Base-by-base conservation (phyloP, 2,888 invertebrate species). In the Pandemis heparana region DNA sequence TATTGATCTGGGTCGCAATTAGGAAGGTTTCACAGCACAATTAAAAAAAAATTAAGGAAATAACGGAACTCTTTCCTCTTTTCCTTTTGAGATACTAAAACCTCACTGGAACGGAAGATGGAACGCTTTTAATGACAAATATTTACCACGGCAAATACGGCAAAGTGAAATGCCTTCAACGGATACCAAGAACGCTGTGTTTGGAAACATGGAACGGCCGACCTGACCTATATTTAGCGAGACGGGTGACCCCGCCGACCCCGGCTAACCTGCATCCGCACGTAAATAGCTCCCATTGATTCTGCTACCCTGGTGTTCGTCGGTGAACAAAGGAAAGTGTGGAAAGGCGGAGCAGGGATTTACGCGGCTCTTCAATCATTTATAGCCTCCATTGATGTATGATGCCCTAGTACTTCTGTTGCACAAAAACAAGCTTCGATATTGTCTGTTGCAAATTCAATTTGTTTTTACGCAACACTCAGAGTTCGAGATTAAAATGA, bases 201-300 rank as follows among this genome's bases (percentile, higher is more conserved):
- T 65, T 51, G 65, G 51, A 51, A 63, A 46, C 63, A 38, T 16
- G 43, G 65, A 38, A 48, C 66, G 32, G 41, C 38, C 66, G 56
- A 41, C 53, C 23, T 67, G 66, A 67, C 66, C 66, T 56, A 67
- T 56, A 67, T 67, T 53, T 39, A 65, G 51, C 48, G 65, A 38
- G 56, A 41, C 68, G 23, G 65, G 39, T 69, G 68, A 69, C 23
- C 67, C 67, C 43, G 60, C 23, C 46, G 68, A 69, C 67, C 67
- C 43, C 59, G 41, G 18, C 43, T 46, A 38, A 59, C 68, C 68
- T 69, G 68, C 60, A 69, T 69, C 68, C 32, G 53, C 38, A 65
- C 71, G 12, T 18, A 48, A 65, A 65, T n/a, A 61, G 43, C 71
- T 53, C 70, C 39, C 39, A 63, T 65, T 48, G 71, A 71, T 64